Conservation (phyloP, 2,113 vertebrate genomes). For the Planiliza haematocheilus region DNA sequence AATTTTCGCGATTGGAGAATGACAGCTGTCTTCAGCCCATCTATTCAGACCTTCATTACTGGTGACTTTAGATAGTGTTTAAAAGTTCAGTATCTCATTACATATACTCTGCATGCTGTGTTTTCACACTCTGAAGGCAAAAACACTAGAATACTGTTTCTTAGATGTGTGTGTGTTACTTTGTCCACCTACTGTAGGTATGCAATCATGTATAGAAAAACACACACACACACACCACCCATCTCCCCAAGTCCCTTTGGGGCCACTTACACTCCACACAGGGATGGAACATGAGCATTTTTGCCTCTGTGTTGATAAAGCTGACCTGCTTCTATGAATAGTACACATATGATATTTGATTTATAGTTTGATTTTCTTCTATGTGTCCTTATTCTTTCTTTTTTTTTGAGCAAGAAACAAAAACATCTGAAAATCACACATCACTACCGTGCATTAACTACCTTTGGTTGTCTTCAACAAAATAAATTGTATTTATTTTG, state of each 20-base stretch:
- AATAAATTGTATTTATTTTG: not conserved
- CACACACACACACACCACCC: constrained; percentile 13
- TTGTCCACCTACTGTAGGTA: constrained; percentile 2
- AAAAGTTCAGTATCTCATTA: not conserved
- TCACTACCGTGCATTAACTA: constrained; percentile 12
- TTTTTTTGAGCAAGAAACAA: not conserved
- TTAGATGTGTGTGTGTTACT: not conserved
- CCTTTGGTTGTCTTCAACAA: not conserved
- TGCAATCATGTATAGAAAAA: not conserved
- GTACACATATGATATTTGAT: constrained; percentile 20
- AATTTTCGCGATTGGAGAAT: not conserved
- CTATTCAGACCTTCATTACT: not conserved
- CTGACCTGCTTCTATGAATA: constrained; percentile 15
- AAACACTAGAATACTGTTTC: not conserved
- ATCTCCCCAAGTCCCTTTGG: constrained; percentile 52
- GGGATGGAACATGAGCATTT: constrained; percentile 3
- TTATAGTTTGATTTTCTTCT: constrained; percentile 22
- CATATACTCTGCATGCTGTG: not conserved
- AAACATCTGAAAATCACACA: no score
- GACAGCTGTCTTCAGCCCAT: not conserved
- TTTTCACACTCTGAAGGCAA: constrained; percentile 28
- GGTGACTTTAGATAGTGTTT: not conserved
- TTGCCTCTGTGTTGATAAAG: constrained; percentile 3
- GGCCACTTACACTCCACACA: constrained; percentile 52
- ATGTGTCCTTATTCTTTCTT: not conserved